phyloP scores from a whole-genome alignment of 2,797 vertebrate genomes.

The Aphelocoma californica region DNA sequence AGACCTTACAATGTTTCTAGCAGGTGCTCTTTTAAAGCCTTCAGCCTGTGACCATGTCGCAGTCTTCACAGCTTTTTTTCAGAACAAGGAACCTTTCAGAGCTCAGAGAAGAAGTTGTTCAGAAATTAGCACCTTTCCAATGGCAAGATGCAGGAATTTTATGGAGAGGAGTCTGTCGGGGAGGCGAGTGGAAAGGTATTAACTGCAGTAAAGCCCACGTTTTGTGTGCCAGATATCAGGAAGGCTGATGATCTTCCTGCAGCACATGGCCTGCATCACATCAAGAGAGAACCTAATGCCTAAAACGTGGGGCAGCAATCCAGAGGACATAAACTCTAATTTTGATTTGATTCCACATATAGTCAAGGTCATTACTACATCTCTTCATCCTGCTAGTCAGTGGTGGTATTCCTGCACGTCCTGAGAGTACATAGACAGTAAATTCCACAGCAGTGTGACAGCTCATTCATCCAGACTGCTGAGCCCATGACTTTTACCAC shows the following conservation, averaged over 20 bases:
- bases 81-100: neutral
- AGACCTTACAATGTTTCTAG: neutral
- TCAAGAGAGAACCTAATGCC: neutral
- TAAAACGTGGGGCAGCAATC: neutral
- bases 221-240: neutral
- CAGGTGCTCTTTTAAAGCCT: neutral
- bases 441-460: neutral
- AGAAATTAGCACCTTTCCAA: neutral
- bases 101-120: neutral
- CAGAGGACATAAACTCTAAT: neutral
- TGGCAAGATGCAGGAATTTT: neutral
- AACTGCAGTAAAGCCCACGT: neutral
- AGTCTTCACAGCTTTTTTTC: neutral
- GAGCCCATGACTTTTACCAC: neutral
- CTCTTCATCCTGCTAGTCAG: neutral
- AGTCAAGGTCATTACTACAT: neutral
- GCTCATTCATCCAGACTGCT: neutral
- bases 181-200: neutral
- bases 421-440: neutral
- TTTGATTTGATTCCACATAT: neutral
- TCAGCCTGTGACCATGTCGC: fast-evolving
- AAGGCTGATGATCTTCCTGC: neutral
- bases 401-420: neutral
- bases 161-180: neutral
- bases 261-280: neutral